phyloP scores from a whole-genome alignment of 2,888 invertebrate genomes.

The Beris chalybata region DNA sequence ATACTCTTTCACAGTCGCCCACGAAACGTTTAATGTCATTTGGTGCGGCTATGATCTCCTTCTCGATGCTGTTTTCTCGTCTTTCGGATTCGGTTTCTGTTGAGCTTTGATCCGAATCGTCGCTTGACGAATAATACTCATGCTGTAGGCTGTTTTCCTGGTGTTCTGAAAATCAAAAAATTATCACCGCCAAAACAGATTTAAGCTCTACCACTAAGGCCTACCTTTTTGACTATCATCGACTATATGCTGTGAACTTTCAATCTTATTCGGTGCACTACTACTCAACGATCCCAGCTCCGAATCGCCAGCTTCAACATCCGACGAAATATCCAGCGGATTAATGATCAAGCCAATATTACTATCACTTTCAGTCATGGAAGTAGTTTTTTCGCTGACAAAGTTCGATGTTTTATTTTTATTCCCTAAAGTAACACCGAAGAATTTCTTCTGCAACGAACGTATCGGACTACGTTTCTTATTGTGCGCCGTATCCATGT shows the following conservation, averaged over 20 bases:
- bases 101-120: constrained; percentile 52
- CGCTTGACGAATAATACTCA: constrained; percentile 43
- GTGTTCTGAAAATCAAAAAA: constrained; percentile 9
- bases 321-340: constrained; percentile 59
- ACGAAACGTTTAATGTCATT: constrained; percentile 52
- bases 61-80: constrained; percentile 53
- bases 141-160: constrained; percentile 28
- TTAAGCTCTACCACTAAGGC: neutral
- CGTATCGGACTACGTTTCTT: constrained; percentile 56
- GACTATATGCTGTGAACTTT: constrained; percentile 6
- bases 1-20: constrained; percentile 54
- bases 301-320: constrained; percentile 49
- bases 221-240: constrained; percentile 22
- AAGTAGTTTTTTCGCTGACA: constrained; percentile 47
- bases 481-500: constrained; percentile 48
- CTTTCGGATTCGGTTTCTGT: constrained; percentile 54
- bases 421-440: constrained; percentile 54
- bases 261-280: constrained; percentile 25
- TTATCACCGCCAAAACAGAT: neutral
- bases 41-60: constrained; percentile 44
- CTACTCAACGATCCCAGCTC: constrained; percentile 35
- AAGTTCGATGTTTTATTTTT: constrained; percentile 56
- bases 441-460: constrained; percentile 55
- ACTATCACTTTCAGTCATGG: constrained; percentile 44
- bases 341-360: constrained; percentile 70